Evolutionary conservation across 2,797 vertebrate species (phyloP).

Genomic region (Periophthalmus magnuspinnatus): DNA sequence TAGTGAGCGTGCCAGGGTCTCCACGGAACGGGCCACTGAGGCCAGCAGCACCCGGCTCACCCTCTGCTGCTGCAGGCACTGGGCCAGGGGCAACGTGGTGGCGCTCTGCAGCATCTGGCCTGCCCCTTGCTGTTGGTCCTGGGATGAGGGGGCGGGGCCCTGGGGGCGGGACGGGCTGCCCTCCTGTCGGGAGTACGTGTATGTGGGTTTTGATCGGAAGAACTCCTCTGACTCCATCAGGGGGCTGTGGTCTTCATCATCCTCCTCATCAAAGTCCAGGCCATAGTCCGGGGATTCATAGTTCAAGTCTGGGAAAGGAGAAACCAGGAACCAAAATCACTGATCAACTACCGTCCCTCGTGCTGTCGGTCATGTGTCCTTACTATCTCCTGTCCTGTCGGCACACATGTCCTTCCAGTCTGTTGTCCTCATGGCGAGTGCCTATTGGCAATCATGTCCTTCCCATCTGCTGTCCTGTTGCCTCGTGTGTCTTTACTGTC

Average conservation of each 20-base stretch:
- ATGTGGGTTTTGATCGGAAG: conserved; percentile 44
- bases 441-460: too few species aligned
- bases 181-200: conserved; percentile 62
- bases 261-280: conserved; percentile 53
- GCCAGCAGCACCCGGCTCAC: conserved; percentile 70
- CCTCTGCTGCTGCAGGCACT: conserved; percentile 79
- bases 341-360: too few species aligned
- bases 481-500: too few species aligned
- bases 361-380: too few species aligned
- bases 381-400: too few species aligned
- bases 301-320: background rate
- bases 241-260: conserved; percentile 10
- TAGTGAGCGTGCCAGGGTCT: conserved; percentile 73
- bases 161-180: conserved; percentile 21
- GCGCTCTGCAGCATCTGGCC: background rate
- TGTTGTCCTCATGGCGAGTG: too few species aligned
- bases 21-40: conserved; percentile 76
- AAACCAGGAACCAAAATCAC: background rate
- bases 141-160: background rate
- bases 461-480: too few species aligned
- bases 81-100: conserved; percentile 66
- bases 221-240: conserved; percentile 27
- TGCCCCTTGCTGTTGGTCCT: background rate
- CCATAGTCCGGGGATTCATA: conserved; percentile 31
- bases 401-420: too few species aligned